Base-by-base conservation (phyloP, 2,888 invertebrate species). In the Amphipoea lucens region DNA sequence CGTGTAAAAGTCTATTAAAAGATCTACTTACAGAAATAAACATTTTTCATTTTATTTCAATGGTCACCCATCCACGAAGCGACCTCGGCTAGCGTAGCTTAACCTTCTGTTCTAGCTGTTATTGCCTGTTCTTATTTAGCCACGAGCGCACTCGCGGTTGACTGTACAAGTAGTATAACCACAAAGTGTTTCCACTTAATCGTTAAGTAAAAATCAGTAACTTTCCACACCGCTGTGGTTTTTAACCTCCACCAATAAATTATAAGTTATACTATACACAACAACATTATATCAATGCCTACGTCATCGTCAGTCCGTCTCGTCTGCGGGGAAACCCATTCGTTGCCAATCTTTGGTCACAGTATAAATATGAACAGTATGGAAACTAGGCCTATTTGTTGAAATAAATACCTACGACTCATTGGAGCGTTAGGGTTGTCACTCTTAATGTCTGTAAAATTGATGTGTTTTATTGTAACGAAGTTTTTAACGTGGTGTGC, bases 241-340 rank as follows among this genome's bases (percentile, higher is more conserved):
- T 17, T 29, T n/a, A 74, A n/a, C 20, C 40, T 20, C 51, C 9
- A 12, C 40, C 40, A 71, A n/a, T 74, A 74, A 54, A 3, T 12
- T 4, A 9, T 9, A 9, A 45, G 1, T 0, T 45, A 45, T 11
- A 42, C 0, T 12, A 48, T 36, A 17, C 17, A 73, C 17, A 74
- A 48, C 68, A 68, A 48, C 69, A 23, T 36, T 4, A 67, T 67
- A 36, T 6, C 48, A 1, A 17, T 48, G 6, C 1, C 11, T 36
- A 17, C 70, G 70, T 74, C 69, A 74, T 4, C 23, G 57, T 1
- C 62, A 14, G 45, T 45, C 45, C 1, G 65, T 6, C n/a, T 36
- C 4, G 66, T 9, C 36, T n/a, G 73, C 11, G 73, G 74, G 12
- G 48, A 70, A 40, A 40, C 70, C 74, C 74, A 48, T 17, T 17